A percentile compares a stretch with the other conserved stretches of the same genome.
Evolutionary conservation across 2,797 vertebrate species (phyloP).

Genomic region (Paramormyrops hopkinsi): DNA sequence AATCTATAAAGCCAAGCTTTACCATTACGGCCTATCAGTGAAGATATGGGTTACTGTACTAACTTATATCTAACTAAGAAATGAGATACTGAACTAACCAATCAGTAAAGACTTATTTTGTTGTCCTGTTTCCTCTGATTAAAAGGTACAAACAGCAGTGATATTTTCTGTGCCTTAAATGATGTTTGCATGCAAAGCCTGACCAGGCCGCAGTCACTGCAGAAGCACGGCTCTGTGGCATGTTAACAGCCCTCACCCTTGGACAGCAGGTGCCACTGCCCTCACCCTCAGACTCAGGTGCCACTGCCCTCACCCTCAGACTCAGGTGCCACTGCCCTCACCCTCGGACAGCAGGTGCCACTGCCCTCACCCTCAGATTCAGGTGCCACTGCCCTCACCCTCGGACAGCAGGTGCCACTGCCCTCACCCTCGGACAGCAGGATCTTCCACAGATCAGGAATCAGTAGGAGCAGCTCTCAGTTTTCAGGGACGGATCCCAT

Average conservation of each 20-base stretch:
- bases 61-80: background rate
- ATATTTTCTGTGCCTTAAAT: background rate
- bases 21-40: background rate
- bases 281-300: background rate
- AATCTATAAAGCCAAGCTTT: background rate
- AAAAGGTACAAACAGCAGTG: background rate
- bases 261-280: background rate
- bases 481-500: slow-evolving; percentile 36
- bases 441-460: slow-evolving; percentile 19
- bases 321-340: background rate
- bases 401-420: background rate
- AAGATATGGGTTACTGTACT: background rate
- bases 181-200: too few species aligned
- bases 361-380: too few species aligned
- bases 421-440: background rate
- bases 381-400: too few species aligned
- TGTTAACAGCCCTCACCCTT: too few species aligned
- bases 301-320: too few species aligned
- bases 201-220: background rate
- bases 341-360: too few species aligned
- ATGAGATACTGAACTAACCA: background rate
- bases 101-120: background rate
- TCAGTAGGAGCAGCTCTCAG: slow-evolving; percentile 21
- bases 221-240: background rate
- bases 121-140: background rate